phyloP scores from a whole-genome alignment of 2,797 vertebrate species.

The Rhadinocentrus ornatus region DNA sequence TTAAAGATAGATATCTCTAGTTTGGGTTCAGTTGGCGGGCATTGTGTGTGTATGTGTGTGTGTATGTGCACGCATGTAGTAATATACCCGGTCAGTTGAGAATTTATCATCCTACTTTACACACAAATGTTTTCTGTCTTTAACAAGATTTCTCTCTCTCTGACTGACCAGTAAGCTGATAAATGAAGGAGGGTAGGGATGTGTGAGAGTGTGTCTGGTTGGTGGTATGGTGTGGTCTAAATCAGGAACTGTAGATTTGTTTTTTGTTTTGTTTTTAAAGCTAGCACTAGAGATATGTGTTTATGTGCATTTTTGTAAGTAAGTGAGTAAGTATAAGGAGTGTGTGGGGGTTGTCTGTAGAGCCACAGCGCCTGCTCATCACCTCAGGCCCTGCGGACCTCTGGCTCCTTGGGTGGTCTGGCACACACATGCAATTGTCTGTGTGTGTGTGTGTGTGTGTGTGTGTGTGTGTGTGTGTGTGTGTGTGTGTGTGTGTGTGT shows the following conservation, averaged over 20 bases:
- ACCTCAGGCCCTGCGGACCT: slow-evolving; percentile 85
- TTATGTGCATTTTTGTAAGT: slow-evolving; percentile 61
- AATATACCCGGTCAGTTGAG: slow-evolving; percentile 54
- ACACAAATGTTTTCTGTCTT: slow-evolving; percentile 48
- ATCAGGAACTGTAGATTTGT: slow-evolving; percentile 47
- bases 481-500: slow-evolving; percentile 52
- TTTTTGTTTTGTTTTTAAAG: slow-evolving; percentile 41
- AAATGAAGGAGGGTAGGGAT: slow-evolving; percentile 60
- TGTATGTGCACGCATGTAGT: slow-evolving; percentile 25
- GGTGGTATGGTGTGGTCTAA: slow-evolving; percentile 67
- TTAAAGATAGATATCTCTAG: slow-evolving; percentile 67
- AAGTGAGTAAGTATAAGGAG: slow-evolving; percentile 48
- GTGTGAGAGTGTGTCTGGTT: slow-evolving; percentile 49
- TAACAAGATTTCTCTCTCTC: slow-evolving; percentile 53
- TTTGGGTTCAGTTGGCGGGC: slow-evolving; percentile 64
- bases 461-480: slow-evolving; percentile 52
- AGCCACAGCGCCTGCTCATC: slow-evolving; percentile 84
- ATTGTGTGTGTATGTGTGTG: slow-evolving; percentile 14
- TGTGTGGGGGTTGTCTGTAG: slow-evolving; percentile 78
- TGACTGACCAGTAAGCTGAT: slow-evolving; percentile 55
- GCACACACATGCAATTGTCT: slow-evolving; percentile 79
- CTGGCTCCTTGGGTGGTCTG: slow-evolving; percentile 90
- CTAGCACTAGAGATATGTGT: slow-evolving; percentile 65
- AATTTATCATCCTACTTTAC: slow-evolving; percentile 61
- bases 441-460: slow-evolving; percentile 42